These are phyloP conservation scores for Chaetops frenatus DNA, from an alignment of 2,113 vertebrate genomes.

Conservation along the genomic window DNA sequence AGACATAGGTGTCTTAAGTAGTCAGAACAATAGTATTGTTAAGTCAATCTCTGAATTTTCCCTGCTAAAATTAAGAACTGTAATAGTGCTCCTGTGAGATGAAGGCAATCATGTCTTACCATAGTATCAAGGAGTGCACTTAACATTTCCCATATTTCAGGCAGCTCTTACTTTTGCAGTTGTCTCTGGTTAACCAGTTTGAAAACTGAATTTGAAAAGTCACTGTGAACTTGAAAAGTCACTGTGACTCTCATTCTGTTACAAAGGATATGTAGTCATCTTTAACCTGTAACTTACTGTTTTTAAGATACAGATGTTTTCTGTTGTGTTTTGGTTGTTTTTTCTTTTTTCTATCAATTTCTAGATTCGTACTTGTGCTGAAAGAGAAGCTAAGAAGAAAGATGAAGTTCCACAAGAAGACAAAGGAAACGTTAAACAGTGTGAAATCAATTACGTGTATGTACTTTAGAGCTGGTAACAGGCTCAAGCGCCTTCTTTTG, in stretches of 20 bases:
- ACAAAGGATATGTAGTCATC: neutral
- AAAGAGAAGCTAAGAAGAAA: conserved; percentile 83
- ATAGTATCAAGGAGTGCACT: neutral
- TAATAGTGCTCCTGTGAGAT: neutral
- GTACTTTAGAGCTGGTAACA: conserved; percentile 50
- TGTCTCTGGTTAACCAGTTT: neutral
- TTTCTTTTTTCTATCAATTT: neutral
- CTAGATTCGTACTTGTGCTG: conserved; percentile 87
- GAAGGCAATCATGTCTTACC: neutral
- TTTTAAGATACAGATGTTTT: neutral
- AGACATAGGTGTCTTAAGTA: neutral
- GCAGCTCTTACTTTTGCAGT: neutral
- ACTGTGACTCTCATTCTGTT: neutral
- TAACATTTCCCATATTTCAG: neutral
- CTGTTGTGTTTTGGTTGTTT: neutral
- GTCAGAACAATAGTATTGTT: neutral
- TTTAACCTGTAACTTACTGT: neutral
- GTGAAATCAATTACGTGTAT: conserved; percentile 96
- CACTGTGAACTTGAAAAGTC: neutral
- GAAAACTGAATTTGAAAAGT: neutral
- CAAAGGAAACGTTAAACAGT: conserved; percentile 91
- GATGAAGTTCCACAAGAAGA: conserved; percentile 93
- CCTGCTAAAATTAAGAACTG: neutral
- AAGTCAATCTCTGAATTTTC: neutral
- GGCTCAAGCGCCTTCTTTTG: neutral